phyloP scores from a whole-genome alignment of 2,888 invertebrate genomes.

The Mythimna impura region DNA sequence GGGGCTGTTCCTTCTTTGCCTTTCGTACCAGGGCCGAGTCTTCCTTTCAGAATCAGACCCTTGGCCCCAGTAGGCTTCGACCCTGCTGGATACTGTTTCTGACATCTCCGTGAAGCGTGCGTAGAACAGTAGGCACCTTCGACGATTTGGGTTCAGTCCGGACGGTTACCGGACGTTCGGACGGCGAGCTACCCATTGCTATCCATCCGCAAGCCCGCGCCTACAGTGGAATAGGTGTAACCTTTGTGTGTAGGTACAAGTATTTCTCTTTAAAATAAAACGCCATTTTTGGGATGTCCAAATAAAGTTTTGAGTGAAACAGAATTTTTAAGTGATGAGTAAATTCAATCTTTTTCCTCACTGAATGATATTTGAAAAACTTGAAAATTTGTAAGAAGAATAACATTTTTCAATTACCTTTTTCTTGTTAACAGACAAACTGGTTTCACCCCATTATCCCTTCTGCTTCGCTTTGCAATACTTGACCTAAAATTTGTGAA shows the following conservation, averaged over 20 bases:
- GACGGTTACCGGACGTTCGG: too few relatives aligned
- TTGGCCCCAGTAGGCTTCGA: too few relatives aligned
- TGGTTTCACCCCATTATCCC: slow-evolving; percentile 16
- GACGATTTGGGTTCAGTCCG: too few relatives aligned
- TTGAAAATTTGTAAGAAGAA: slow-evolving; percentile 21
- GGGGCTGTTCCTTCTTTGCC: too few relatives aligned
- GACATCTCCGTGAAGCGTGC: too few relatives aligned
- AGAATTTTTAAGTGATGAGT: slow-evolving; percentile 12
- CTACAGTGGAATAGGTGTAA: too few relatives aligned
- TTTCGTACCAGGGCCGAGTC: too few relatives aligned
- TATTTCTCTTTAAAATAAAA: background rate
- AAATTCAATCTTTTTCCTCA: slow-evolving; percentile 23
- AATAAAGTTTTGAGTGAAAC: slow-evolving; percentile 4
- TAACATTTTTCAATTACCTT: slow-evolving; percentile 15
- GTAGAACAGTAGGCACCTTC: too few relatives aligned
- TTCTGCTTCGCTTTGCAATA: slow-evolving; percentile 13
- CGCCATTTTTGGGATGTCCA: slow-evolving; percentile 2
- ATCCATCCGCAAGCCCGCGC: too few relatives aligned
- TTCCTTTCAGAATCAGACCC: too few relatives aligned
- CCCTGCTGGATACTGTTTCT: too few relatives aligned
- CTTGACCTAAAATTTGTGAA: slow-evolving; percentile 39
- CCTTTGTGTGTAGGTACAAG: slow-evolving; percentile 4
- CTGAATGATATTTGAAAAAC: slow-evolving; percentile 15
- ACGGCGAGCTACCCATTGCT: too few relatives aligned
- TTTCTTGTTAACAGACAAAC: slow-evolving; percentile 26